Percentiles rank a stretch among this genome's conserved stretches.
Conservation (phyloP, 2,113 vertebrate genomes). For the Gambusia holbrooki region DNA sequence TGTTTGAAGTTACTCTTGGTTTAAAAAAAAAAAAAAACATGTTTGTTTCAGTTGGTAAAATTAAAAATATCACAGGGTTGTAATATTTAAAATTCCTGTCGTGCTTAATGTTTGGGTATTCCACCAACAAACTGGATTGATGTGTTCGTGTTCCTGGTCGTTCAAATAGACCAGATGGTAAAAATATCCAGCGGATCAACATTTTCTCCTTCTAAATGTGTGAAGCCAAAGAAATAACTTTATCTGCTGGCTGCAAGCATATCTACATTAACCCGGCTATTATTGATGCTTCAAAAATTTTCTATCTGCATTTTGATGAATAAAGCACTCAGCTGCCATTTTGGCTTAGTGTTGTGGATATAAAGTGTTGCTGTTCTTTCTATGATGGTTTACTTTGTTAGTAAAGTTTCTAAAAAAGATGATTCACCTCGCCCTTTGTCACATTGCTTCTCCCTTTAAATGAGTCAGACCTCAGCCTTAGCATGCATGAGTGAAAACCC, state of each 20-base stretch:
- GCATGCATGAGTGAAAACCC: constrained; percentile 51
- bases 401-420: constrained; percentile 46
- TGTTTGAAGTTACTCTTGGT: neutral
- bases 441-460: constrained; percentile 44
- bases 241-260: constrained; percentile 1
- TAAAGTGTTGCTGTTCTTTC: constrained; percentile 14
- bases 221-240: neutral
- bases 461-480: constrained; percentile 57
- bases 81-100: neutral
- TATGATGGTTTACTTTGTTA: constrained; percentile 10
- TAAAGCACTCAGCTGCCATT: neutral
- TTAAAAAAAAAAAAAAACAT: neutral
- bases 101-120: neutral
- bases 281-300: neutral
- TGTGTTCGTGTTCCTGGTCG: neutral
- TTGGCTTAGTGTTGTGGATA: constrained; percentile 4
- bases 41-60: no score
- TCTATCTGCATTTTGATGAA: neutral
- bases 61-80: no score
- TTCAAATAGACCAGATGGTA: neutral
- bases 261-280: neutral
- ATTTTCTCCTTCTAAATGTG: neutral
- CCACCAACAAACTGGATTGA: neutral
- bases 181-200: neutral
- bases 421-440: constrained; percentile 60